Conservation (phyloP, 2,888 invertebrate species). For the Hoplodrina ambigua region DNA sequence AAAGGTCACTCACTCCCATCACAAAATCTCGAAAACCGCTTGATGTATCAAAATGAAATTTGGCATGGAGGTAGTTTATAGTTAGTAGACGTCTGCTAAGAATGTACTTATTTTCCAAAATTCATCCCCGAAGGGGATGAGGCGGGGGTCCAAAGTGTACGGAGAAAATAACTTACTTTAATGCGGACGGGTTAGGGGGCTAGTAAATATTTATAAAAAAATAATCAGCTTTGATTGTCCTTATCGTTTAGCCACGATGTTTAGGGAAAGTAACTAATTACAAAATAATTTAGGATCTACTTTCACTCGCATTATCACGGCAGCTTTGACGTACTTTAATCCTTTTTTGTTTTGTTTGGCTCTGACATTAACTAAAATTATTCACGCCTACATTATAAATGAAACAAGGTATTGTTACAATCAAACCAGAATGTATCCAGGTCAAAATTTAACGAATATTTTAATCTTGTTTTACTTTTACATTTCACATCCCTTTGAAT, state of each 20-base stretch:
- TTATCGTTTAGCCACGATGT: neutral
- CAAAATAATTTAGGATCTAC: slow-evolving; percentile 1
- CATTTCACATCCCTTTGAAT: slow-evolving; percentile 40
- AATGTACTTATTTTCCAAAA: too few species aligned
- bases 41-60: too few species aligned
- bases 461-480: slow-evolving; percentile 36
- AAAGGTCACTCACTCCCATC: too few species aligned
- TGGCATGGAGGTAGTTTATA: too few species aligned
- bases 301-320: neutral
- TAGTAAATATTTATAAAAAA: slow-evolving; percentile 4
- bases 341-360: slow-evolving; percentile 6
- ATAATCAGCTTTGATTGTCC: slow-evolving; percentile 11
- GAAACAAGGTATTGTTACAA: slow-evolving; percentile 46
- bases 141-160: too few species aligned
- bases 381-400: slow-evolving; percentile 49
- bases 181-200: too few species aligned
- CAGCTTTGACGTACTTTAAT: slow-evolving; percentile 10
- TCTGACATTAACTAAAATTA: slow-evolving; percentile 30
- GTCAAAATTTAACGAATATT: slow-evolving; percentile 30
- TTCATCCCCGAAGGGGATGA: too few species aligned
- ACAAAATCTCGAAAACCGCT: too few species aligned
- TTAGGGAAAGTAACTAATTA: neutral
- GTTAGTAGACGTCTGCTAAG: too few species aligned
- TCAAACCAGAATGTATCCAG: slow-evolving; percentile 32
- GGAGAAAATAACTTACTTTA: too few species aligned